Evolutionary conservation across 2,888 invertebrate species (phyloP), one percentile per base, ranked within the genome.

Genomic region (Diarsia rubi): DNA sequence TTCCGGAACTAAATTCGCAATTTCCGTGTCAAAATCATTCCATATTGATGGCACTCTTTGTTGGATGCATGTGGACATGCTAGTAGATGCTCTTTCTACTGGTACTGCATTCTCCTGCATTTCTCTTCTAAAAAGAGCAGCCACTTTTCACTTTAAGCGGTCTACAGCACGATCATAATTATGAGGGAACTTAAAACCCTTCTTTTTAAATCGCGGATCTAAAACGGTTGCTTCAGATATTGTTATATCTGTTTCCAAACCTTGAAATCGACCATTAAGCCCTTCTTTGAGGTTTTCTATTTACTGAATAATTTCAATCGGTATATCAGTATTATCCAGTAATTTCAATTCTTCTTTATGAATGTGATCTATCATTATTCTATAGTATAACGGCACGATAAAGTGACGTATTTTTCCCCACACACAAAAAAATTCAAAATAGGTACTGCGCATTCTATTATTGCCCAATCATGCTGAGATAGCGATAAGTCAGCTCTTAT

Each of bases 101-200:
- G 37, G 37, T 60, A 37, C 1, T 60, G 60, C 37, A 37, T 60
- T 21, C 37, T 60, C 60, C 37, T 60, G 60, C n/a, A 37, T 60
- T 60, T 60, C 60, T 60, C 5, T 60, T 2, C 37, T 2, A n/a
- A 60, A 37, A 1, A 60, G 60, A n/a, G 60, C 60, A 60, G 21
- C 14, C 37, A 60, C 6, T 1, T 37, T 37, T 5, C 2, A 1
- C 60, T 60, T 60, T 1, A 60, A 2, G n/a, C 60, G 37, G 21
- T 60, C 37, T 60, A 60, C 60, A 60, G 60, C 60, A 5, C 37
- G 60, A 60, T 60, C 60, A 60, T 63, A 45, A 65, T 47, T 65
- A 47, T 31, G 64, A 5, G 47, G 47, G 64, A 52, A 66, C 66
- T 66, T 66, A 52, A 66, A 66, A 4, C 66, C 37, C 49, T 66